Conservation (phyloP, 2,113 vertebrate genomes). For the Urocolius indicus region DNA sequence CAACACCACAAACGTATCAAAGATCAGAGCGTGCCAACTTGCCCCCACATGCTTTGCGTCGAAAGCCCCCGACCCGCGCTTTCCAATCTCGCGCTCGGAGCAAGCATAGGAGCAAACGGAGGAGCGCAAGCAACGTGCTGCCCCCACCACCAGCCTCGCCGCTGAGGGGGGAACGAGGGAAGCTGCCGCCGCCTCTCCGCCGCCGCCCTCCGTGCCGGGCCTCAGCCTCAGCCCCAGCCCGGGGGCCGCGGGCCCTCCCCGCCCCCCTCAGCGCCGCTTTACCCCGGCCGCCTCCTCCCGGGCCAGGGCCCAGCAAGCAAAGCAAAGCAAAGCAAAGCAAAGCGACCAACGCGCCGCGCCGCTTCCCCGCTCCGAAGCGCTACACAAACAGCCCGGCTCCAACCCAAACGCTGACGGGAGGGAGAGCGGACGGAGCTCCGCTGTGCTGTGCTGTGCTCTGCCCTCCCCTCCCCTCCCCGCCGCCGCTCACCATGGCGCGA, state of each 20-base stretch:
- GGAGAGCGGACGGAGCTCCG: too few species aligned
- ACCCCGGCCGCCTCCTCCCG: neutral
- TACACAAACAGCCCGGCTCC: neutral
- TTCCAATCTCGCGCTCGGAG: neutral
- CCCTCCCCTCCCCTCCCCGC: too few species aligned
- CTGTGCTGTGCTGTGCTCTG: too few species aligned
- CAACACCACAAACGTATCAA: fast-evolving
- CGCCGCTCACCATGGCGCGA: conserved; percentile 12
- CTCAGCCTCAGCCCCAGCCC: neutral
- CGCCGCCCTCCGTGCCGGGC: neutral
- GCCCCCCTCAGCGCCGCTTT: neutral
- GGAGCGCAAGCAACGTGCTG: fast-evolving
- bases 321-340: neutral
- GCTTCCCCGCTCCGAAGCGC: neutral
- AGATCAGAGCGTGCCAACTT: neutral
- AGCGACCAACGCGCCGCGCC: fast-evolving
- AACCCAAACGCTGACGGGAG: too few species aligned
- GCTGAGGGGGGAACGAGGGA: fast-evolving
- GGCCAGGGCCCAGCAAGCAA: neutral
- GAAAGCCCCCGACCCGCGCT: neutral
- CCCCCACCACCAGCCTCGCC: neutral
- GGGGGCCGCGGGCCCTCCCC: neutral
- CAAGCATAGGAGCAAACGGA: fast-evolving
- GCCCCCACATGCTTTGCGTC: fast-evolving
- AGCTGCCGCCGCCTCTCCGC: fast-evolving